Percentiles rank a stretch among this genome's conserved stretches.
These are phyloP conservation scores for Troilus luridus DNA, from an alignment of 2,888 invertebrate genomes.

Conservation along the genomic window DNA sequence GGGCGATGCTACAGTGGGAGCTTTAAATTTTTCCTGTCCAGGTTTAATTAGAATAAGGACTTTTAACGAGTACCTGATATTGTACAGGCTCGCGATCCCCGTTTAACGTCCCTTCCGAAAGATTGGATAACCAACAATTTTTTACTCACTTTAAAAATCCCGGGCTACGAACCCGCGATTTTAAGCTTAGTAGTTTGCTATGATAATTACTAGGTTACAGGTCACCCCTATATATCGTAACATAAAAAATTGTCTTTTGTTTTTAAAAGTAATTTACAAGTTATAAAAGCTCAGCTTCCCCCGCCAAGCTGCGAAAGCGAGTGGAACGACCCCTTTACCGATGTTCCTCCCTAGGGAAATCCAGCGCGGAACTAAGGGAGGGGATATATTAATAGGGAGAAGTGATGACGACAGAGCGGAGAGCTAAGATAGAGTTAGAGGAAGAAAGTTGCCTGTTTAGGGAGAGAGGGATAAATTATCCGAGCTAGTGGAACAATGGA, in stretches of 20 bases:
- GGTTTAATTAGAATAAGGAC: too few species aligned
- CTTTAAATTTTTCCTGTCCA: too few species aligned
- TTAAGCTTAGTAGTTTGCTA: too few species aligned
- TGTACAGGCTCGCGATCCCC: too few species aligned
- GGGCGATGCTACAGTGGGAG: too few species aligned
- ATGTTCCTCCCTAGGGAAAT: constrained; percentile 16
- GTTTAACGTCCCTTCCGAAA: too few species aligned
- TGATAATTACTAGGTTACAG: too few species aligned
- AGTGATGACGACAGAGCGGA: constrained; percentile 9
- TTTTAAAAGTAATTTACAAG: background rate
- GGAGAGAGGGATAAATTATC: constrained; percentile 29
- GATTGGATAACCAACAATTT: too few species aligned
- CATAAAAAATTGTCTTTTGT: background rate
- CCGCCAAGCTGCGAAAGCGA: background rate
- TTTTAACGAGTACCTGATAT: too few species aligned
- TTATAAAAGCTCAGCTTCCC: background rate
- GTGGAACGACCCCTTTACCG: constrained; percentile 23
- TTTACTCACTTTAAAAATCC: too few species aligned
- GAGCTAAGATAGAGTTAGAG: constrained; percentile 38
- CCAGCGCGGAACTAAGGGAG: background rate
- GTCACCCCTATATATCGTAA: too few species aligned
- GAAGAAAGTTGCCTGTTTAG: constrained; percentile 48
- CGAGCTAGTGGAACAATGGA: constrained; percentile 12
- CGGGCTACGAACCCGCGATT: too few species aligned
- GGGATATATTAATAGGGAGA: constrained; percentile 37